phyloP scores from a whole-genome alignment of 2,888 invertebrate genomes.

The Erebia epiphron region DNA sequence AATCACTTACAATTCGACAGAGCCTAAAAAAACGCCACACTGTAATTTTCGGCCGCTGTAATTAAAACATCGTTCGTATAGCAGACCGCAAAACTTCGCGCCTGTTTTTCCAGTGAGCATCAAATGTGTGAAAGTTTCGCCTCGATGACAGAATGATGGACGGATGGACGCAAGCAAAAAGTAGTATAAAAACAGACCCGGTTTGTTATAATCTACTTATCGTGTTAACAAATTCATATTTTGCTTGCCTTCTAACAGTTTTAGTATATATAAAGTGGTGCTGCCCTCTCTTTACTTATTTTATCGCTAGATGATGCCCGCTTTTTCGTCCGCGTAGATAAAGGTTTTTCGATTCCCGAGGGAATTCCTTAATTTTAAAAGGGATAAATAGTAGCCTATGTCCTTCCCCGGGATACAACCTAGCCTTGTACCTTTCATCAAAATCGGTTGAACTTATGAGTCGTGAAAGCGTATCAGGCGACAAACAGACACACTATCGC shows the following conservation, averaged over 20 bases:
- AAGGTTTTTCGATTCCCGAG: too few species aligned
- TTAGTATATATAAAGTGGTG: too few species aligned
- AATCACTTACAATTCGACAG: not conserved
- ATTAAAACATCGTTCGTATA: conserved; percentile 40
- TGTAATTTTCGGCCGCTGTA: conserved; percentile 35
- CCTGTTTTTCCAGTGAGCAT: conserved; percentile 38
- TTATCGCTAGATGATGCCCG: too few species aligned
- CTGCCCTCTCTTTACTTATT: too few species aligned
- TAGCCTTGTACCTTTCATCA: too few species aligned
- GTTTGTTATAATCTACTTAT: conserved; percentile 17
- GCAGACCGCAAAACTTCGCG: conserved; percentile 34
- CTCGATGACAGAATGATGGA: conserved; percentile 42
- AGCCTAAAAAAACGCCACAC: conserved; percentile 31
- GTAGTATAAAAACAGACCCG: conserved; percentile 15
- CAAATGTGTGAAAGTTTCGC: conserved; percentile 40
- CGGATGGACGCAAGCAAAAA: conserved; percentile 30
- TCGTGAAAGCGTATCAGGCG: too few species aligned
- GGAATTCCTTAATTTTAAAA: too few species aligned
- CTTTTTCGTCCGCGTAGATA: too few species aligned
- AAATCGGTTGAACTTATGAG: too few species aligned
- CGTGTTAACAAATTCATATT: conserved; percentile 18
- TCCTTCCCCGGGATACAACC: too few species aligned
- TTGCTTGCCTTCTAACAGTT: not conserved
- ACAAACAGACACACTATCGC: too few species aligned
- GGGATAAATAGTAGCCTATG: too few species aligned